phyloP scores from a whole-genome alignment of 1,140 invertebrate genomes.

The Sinella curviseta region DNA sequence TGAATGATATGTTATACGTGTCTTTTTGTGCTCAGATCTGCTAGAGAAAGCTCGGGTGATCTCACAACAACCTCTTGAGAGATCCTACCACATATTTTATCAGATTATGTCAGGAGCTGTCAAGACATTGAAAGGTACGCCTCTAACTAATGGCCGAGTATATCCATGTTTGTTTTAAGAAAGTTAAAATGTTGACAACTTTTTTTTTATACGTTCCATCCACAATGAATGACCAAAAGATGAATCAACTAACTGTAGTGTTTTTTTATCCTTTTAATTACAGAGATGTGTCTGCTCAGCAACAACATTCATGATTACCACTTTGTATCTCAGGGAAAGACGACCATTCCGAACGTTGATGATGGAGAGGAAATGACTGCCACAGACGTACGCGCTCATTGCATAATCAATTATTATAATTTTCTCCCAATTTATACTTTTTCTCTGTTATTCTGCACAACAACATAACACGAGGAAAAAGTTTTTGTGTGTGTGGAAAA shows the following conservation, averaged over 20 bases:
- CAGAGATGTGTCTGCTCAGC: slow-evolving; percentile 53
- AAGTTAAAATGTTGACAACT: neutral
- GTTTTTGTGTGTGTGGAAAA: no score
- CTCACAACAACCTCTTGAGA: slow-evolving; percentile 93
- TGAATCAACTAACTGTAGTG: neutral
- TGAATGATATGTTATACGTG: no score
- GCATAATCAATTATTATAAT: neutral
- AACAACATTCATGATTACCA: slow-evolving; percentile 67
- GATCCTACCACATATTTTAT: slow-evolving; percentile 98
- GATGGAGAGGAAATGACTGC: slow-evolving; percentile 85
- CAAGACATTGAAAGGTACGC: slow-evolving; percentile 75
- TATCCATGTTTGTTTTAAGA: neutral
- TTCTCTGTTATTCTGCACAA: neutral
- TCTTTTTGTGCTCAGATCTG: slow-evolving; percentile 71
- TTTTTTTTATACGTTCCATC: neutral
- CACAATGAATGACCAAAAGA: no score
- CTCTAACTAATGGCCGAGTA: neutral
- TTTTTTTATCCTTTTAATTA: slow-evolving; percentile 27
- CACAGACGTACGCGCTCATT: slow-evolving; percentile 73
- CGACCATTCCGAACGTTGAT: slow-evolving; percentile 89
- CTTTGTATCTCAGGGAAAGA: slow-evolving; percentile 87
- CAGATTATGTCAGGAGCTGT: slow-evolving; percentile 97
- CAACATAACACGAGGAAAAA: neutral
- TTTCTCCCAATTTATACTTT: neutral
- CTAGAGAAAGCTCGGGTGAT: slow-evolving; percentile 99